phyloP scores from a whole-genome alignment of 2,888 invertebrate species.

The Drosophila ochracea region DNA sequence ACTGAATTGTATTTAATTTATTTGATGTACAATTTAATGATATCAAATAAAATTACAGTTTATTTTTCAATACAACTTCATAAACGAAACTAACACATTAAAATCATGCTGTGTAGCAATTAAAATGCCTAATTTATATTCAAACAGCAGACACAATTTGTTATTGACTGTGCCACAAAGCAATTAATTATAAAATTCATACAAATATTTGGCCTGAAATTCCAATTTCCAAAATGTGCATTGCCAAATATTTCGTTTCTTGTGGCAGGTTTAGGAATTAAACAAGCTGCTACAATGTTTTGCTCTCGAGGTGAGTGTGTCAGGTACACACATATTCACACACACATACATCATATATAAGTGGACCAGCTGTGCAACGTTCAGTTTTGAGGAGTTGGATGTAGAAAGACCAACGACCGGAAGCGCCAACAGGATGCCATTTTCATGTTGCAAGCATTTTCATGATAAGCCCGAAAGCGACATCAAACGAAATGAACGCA shows the following conservation, averaged over 20 bases:
- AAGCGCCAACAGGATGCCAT: slow-evolving; percentile 68
- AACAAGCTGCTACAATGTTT: not conserved
- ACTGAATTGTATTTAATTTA: not conserved
- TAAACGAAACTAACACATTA: not conserved
- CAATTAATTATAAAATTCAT: slow-evolving; percentile 48
- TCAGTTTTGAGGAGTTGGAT: slow-evolving; percentile 4
- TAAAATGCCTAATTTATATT: slow-evolving; percentile 39
- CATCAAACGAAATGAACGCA: slow-evolving; percentile 20
- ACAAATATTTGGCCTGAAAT: slow-evolving; percentile 22
- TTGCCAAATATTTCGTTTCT: slow-evolving; percentile 2
- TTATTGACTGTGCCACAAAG: slow-evolving; percentile 36
- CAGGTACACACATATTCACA: slow-evolving; percentile 3
- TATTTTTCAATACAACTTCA: slow-evolving; percentile 3
- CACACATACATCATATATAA: not conserved
- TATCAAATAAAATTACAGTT: not conserved
- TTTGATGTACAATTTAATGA: not conserved
- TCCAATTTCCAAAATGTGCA: slow-evolving; percentile 22
- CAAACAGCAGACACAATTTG: slow-evolving; percentile 16
- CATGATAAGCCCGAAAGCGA: slow-evolving; percentile 59
- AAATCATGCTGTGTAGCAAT: slow-evolving; percentile 22
- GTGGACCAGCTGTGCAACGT: slow-evolving; percentile 47
- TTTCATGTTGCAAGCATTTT: slow-evolving; percentile 50
- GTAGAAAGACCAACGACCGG: slow-evolving; percentile 50
- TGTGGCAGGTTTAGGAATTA: not conserved
- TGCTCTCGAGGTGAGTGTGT: slow-evolving; percentile 29